These are phyloP conservation scores for Telmatherina bonti DNA, from an alignment of 2,797 vertebrate genomes.

Conservation along the genomic window DNA sequence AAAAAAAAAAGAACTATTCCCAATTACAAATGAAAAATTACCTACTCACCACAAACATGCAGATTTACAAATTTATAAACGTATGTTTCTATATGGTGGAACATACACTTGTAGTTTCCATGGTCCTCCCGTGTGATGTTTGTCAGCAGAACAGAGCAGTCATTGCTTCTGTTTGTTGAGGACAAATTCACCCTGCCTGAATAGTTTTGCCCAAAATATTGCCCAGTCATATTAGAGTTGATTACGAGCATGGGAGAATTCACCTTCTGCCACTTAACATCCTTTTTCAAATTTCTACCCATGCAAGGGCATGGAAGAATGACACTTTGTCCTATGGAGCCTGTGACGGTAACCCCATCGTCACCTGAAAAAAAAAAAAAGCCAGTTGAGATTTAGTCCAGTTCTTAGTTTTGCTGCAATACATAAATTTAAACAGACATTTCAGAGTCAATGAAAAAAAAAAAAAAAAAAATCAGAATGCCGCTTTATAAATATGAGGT, in stretches of 20 bases:
- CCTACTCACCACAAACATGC: slow-evolving; percentile 49
- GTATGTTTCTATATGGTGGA: accelerated
- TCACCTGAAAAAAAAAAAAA: slow-evolving; percentile 33
- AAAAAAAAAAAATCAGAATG: accelerated
- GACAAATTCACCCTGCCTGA: slow-evolving; percentile 5
- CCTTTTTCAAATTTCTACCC: accelerated
- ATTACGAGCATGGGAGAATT: background rate
- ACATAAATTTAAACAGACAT: background rate
- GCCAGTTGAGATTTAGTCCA: background rate
- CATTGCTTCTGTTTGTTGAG: accelerated
- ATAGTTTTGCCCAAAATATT: accelerated
- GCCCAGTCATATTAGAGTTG: accelerated
- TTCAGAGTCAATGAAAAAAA: accelerated
- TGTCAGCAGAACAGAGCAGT: slow-evolving; percentile 62
- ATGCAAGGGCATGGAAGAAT: slow-evolving; percentile 56
- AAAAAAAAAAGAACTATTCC: background rate
- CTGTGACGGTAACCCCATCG: accelerated
- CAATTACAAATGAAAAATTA: background rate
- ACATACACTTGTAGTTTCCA: slow-evolving; percentile 35
- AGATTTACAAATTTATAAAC: accelerated
- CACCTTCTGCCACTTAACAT: slow-evolving; percentile 40
- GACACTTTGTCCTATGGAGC: background rate
- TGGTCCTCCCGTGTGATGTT: slow-evolving; percentile 5
- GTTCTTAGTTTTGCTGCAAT: background rate
- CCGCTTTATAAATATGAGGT: background rate